Evolutionary conservation across 2,888 invertebrate species (phyloP).

Genomic region (Luperina nickerlii): DNA sequence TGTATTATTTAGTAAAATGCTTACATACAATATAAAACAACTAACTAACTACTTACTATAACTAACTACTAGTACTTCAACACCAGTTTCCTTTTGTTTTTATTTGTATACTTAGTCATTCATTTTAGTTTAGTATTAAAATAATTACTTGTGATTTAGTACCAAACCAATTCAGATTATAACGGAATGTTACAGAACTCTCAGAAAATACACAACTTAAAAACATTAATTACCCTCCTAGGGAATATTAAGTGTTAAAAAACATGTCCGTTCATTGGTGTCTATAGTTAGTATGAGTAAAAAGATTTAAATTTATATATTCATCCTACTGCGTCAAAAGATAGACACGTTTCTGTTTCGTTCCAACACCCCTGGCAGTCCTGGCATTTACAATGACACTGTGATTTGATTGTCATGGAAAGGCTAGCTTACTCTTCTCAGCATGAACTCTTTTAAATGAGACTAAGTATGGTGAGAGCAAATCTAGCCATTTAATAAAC

Average conservation of each 20-base stretch:
- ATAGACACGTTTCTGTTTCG: background rate
- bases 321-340: background rate
- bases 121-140: background rate
- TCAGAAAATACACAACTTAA: background rate
- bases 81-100: background rate
- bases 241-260: background rate
- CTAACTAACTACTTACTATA: background rate
- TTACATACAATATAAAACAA: too few species aligned
- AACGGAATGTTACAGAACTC: slow-evolving; percentile 2
- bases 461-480: background rate
- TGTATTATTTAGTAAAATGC: background rate
- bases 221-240: background rate
- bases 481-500: background rate
- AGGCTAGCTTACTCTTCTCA: background rate
- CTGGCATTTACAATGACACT: too few species aligned
- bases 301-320: background rate
- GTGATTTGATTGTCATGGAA: background rate
- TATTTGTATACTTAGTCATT: background rate
- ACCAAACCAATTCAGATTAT: background rate
- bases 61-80: background rate
- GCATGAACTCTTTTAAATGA: background rate
- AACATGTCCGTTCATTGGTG: background rate
- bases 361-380: background rate
- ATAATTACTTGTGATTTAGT: background rate
- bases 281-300: background rate